Evolutionary conservation across 2,888 invertebrate species (phyloP).

Genomic region (Taenaris catops): DNA sequence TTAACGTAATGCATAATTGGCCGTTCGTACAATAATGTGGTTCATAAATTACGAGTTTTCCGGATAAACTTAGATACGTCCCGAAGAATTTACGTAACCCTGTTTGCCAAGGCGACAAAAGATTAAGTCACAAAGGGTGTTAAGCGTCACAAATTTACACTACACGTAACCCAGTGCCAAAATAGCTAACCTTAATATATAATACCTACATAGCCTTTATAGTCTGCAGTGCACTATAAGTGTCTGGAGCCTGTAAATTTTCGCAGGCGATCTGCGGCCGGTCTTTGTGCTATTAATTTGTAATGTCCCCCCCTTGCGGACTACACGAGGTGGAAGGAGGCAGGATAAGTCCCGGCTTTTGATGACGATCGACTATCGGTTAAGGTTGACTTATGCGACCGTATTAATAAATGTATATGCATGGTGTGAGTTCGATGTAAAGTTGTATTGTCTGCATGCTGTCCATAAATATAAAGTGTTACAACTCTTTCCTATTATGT

Average conservation of each 20-base stretch:
- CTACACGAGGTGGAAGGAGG: constrained; percentile 39
- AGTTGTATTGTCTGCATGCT: no score
- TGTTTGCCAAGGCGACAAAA: constrained; percentile 11
- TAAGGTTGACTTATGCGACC: constrained; percentile 13
- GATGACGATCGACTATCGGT: constrained; percentile 22
- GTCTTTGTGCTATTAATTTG: constrained; percentile 80
- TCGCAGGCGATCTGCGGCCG: constrained; percentile 74
- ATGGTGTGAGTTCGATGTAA: neutral
- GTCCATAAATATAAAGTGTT: no score
- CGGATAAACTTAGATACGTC: no score
- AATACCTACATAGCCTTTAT: constrained; percentile 44
- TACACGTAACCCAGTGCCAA: constrained; percentile 27
- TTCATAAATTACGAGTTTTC: no score
- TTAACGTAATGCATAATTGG: no score
- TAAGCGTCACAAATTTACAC: constrained; percentile 20
- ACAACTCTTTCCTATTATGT: no score
- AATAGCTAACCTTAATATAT: constrained; percentile 32
- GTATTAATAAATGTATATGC: constrained; percentile 11
- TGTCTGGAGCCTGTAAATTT: constrained; percentile 73
- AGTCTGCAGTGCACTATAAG: constrained; percentile 54
- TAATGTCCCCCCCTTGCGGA: constrained; percentile 63
- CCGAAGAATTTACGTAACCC: no score
- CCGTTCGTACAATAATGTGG: no score
- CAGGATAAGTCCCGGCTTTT: constrained; percentile 38
- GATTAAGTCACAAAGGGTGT: constrained; percentile 20